phyloP scores from a whole-genome alignment of 2,888 invertebrate species.

The Prenolepis imparis region DNA sequence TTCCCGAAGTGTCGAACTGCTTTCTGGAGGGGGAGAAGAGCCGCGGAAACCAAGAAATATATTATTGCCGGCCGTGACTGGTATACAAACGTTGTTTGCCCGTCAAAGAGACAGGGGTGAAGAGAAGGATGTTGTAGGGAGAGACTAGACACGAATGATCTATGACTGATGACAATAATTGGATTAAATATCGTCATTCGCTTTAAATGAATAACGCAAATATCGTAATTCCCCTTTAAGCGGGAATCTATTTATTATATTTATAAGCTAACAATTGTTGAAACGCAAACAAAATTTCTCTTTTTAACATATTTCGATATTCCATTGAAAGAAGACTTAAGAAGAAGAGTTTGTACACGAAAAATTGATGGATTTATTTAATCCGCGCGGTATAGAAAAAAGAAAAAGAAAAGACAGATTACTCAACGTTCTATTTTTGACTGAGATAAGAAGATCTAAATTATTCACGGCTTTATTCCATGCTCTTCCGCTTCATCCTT shows the following conservation, averaged over 20 bases:
- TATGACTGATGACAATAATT: slow-evolving; percentile 25
- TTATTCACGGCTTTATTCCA: slow-evolving; percentile 77
- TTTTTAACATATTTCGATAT: background rate
- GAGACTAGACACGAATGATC: slow-evolving; percentile 1
- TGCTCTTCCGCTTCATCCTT: slow-evolving; percentile 86
- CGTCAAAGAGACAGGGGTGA: background rate
- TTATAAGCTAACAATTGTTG: background rate
- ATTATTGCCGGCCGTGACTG: slow-evolving; percentile 70
- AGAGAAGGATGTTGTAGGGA: background rate
- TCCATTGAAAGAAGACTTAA: background rate
- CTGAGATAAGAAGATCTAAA: slow-evolving; percentile 47
- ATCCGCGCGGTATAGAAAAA: background rate
- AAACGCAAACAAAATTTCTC: background rate
- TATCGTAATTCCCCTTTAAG: background rate
- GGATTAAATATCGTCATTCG: background rate
- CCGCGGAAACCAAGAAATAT: slow-evolving; percentile 64
- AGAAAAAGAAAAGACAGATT: slow-evolving; percentile 10
- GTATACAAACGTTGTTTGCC: slow-evolving; percentile 53
- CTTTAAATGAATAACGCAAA: background rate
- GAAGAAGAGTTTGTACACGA: background rate
- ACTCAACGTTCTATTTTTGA: slow-evolving; percentile 8
- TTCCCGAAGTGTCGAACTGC: slow-evolving; percentile 70
- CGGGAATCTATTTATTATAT: slow-evolving; percentile 8
- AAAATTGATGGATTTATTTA: slow-evolving; percentile 21
- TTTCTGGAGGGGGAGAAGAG: slow-evolving; percentile 44